Percentiles rank a stretch among this genome's conserved stretches.
These are phyloP conservation scores for Equus przewalskii DNA, from an alignment of 2,113 vertebrate species.

Conservation along the genomic window DNA sequence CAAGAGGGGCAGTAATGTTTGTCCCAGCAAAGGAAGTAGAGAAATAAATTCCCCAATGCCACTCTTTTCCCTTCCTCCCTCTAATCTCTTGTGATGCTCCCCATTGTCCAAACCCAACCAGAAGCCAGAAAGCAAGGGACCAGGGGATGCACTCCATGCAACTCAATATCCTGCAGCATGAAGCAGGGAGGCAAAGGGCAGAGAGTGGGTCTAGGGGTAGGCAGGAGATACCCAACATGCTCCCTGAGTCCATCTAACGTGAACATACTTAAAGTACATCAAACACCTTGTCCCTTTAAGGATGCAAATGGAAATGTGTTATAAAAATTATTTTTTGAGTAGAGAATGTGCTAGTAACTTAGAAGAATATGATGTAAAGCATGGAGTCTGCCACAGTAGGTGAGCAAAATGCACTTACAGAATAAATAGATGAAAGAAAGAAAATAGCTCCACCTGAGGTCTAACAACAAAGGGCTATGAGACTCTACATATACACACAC, in stretches of 20 bases:
- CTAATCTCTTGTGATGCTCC: not conserved
- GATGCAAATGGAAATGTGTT: not conserved
- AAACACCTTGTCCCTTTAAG: not conserved
- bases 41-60: not conserved
- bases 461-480: not conserved
- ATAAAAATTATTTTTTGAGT: not conserved
- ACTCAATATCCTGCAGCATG: not conserved
- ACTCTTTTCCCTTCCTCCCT: not conserved
- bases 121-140: not conserved
- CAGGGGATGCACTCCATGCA: rapidly evolving
- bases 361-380: not conserved
- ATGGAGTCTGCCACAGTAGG: not conserved
- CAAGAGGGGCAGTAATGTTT: not conserved
- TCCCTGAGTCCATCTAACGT: not conserved
- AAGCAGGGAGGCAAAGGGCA: not conserved
- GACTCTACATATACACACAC: not conserved
- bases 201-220: not conserved
- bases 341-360: not conserved
- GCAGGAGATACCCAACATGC: not conserved
- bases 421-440: conserved; percentile 3
- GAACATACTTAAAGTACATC: not conserved
- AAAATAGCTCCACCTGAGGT: conserved; percentile 5
- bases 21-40: not conserved
- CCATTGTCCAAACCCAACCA: not conserved
- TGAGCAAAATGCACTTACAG: not conserved